These are phyloP conservation scores for Colistium nudipinnis DNA, from an alignment of 2,113 vertebrate species.

Conservation along the genomic window DNA sequence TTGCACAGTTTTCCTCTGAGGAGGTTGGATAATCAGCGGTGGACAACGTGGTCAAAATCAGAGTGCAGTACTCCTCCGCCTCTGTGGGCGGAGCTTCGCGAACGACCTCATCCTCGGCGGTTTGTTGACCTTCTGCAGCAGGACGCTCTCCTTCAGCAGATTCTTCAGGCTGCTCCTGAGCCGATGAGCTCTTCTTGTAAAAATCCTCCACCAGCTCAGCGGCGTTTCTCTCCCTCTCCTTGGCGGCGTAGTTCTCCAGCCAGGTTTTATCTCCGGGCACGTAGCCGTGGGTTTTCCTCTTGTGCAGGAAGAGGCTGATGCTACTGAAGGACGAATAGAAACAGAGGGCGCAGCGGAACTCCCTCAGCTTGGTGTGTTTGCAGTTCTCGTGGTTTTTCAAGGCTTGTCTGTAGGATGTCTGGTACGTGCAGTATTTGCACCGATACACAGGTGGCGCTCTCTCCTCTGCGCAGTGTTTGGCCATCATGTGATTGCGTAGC, in stretches of 20 bases:
- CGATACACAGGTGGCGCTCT: conserved; percentile 81
- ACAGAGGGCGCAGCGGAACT: conserved; percentile 92
- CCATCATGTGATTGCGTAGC: conserved; percentile 92
- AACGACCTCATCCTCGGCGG: conserved; percentile 2
- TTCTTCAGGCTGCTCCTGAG: neutral
- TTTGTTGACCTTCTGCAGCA: conserved; percentile 5
- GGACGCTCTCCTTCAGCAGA: neutral
- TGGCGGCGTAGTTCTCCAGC: conserved; percentile 87
- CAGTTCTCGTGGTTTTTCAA: conserved; percentile 96
- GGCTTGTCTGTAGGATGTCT: conserved; percentile 91
- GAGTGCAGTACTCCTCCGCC: conserved; percentile 69
- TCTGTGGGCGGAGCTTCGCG: conserved; percentile 15
- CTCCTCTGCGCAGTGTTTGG: conserved; percentile 83
- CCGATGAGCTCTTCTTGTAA: conserved; percentile 44
- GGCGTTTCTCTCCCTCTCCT: conserved; percentile 83
- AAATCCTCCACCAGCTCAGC: conserved; percentile 60
- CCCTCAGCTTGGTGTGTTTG: conserved; percentile 91
- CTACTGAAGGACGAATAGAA: conserved; percentile 92
- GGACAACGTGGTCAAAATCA: conserved; percentile 72
- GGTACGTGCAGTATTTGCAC: conserved; percentile 93
- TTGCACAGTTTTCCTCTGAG: conserved; percentile 1
- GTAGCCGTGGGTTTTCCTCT: conserved; percentile 92
- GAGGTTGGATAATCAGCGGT: conserved; percentile 44
- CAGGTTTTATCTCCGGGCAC: conserved; percentile 91
- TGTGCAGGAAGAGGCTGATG: conserved; percentile 95